A percentile compares a stretch with the other conserved stretches of the same genome.
These are phyloP conservation scores for Syritta pipiens DNA, from an alignment of 2,888 invertebrate species.

Conservation along the genomic window DNA sequence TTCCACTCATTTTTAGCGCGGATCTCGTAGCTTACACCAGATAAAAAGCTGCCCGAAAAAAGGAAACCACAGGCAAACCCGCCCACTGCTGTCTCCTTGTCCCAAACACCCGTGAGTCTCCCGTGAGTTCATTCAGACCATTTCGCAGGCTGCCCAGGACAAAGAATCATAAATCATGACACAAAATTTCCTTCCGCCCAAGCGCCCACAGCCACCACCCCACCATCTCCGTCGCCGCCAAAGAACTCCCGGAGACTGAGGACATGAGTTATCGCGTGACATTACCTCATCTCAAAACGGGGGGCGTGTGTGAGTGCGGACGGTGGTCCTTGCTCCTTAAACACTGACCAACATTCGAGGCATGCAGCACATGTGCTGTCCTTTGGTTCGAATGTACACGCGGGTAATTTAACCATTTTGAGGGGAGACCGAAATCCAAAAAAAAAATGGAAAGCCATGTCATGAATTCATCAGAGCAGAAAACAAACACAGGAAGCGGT, in stretches of 20 bases:
- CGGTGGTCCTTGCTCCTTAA: slow-evolving; percentile 2
- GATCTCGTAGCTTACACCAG: background rate
- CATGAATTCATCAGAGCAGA: slow-evolving; percentile 60
- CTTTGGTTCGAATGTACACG: slow-evolving; percentile 30
- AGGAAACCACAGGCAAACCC: slow-evolving; percentile 30
- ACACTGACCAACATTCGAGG: slow-evolving; percentile 27
- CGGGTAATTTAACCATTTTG: slow-evolving; percentile 66
- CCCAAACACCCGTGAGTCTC: slow-evolving; percentile 29
- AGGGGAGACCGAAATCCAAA: slow-evolving; percentile 56
- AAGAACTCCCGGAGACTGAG: slow-evolving; percentile 51
- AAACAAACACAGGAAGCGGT: slow-evolving; percentile 54
- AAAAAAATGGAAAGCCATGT: slow-evolving; percentile 31
- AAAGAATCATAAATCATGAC: slow-evolving; percentile 62
- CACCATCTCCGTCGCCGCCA: slow-evolving; percentile 5
- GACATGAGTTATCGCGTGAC: slow-evolving; percentile 67
- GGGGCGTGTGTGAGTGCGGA: slow-evolving; percentile 8
- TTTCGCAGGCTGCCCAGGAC: slow-evolving; percentile 52
- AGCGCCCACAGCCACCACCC: slow-evolving; percentile 23
- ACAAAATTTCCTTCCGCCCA: slow-evolving; percentile 61
- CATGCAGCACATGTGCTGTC: slow-evolving; percentile 40
- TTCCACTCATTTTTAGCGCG: slow-evolving; percentile 26
- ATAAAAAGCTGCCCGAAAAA: slow-evolving; percentile 2
- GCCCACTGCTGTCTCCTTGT: slow-evolving; percentile 4
- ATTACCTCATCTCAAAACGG: slow-evolving; percentile 57
- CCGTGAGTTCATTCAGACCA: slow-evolving; percentile 43